phyloP scores from a whole-genome alignment of 2,888 invertebrate species.

The Dryobotodes eremita region DNA sequence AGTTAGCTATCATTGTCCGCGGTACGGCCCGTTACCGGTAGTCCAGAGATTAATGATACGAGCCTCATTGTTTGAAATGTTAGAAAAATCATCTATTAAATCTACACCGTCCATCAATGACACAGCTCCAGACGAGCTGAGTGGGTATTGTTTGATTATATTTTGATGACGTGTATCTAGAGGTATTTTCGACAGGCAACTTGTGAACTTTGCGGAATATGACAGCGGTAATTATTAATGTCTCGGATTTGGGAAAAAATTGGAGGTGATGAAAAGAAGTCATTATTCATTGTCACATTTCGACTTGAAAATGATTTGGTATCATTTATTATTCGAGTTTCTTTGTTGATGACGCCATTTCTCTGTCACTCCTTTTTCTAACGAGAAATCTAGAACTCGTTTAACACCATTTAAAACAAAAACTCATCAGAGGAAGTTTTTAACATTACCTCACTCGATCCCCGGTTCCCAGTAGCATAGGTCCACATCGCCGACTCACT shows the following conservation, averaged over 20 bases:
- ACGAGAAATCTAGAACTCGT: constrained; percentile 20
- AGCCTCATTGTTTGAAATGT: constrained; percentile 84
- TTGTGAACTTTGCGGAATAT: constrained; percentile 61
- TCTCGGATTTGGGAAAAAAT: constrained; percentile 34
- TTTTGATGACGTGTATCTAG: constrained; percentile 51
- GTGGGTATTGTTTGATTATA: constrained; percentile 66
- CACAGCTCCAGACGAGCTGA: constrained; percentile 64
- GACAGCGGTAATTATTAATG: constrained; percentile 51
- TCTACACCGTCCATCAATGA: constrained; percentile 75
- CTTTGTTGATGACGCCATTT: background rate
- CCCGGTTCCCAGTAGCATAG: constrained; percentile 56
- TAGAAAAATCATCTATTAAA: constrained; percentile 85
- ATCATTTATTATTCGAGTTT: constrained; percentile 13
- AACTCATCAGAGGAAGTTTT: constrained; percentile 56
- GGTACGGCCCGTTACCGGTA: constrained; percentile 81
- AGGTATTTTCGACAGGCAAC: constrained; percentile 38
- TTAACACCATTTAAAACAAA: constrained; percentile 46
- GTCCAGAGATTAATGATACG: constrained; percentile 87
- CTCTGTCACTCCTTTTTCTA: background rate
- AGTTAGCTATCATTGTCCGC: constrained; percentile 85
- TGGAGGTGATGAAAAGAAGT: constrained; percentile 10
- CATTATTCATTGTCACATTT: constrained; percentile 41
- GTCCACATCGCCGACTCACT: constrained; percentile 67
- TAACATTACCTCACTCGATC: constrained; percentile 43
- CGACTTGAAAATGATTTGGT: constrained; percentile 4